Base-by-base conservation (phyloP, 2,113 vertebrate species). In the Hiodon alosoides region DNA sequence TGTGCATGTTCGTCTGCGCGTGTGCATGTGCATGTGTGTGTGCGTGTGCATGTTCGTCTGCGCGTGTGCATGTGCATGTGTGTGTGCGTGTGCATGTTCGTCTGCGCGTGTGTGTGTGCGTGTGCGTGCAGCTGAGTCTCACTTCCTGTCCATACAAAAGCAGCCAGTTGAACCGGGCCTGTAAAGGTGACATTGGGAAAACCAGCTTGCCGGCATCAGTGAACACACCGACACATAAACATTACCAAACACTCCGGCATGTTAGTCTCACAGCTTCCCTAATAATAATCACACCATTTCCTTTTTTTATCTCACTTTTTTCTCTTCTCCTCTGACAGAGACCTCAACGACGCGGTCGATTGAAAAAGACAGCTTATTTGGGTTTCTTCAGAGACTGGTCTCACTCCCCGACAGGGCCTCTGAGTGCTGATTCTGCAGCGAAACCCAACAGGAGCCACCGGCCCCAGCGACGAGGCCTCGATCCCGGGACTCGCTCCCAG, bases 1-100 rank as follows among this genome's bases (percentile, higher is more conserved):
- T 64, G n/a, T 64, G 61, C n/a, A 5, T 13, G 61, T 64, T 7
- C n/a, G 61, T 64, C 2, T 64, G 61, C n/a, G 1, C 4, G 11
- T 64, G 61, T 64, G n/a, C n/a, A 14, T 64, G n/a, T 17, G 61
- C n/a, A n/a, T 16, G 61, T 64, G 61, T 64, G 61, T 64, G 13
- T 64, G 61, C n/a, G 61, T 64, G 4, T 5, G 61, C n/a, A n/a
- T 64, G 61, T 64, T 16, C 4, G 61, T 64, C 2, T 64, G 61
- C n/a, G 16, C 2, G 31, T 31, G 31, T 31, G 31, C 31, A 2
- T 31, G 31, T 31, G 31, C 31, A 31, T 31, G 4, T 64, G 61
- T 4, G 61, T 64, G 13, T 64, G 61, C n/a, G 61, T 64, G 11
- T 64, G 16, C 5, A 4, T 64, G 16, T 64, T 14, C n/a, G 16